Percentiles rank a stretch among this genome's conserved stretches.
These are phyloP conservation scores for Cataglyphis cursor DNA, from an alignment of 2,888 invertebrate species.

Conservation along the genomic window DNA sequence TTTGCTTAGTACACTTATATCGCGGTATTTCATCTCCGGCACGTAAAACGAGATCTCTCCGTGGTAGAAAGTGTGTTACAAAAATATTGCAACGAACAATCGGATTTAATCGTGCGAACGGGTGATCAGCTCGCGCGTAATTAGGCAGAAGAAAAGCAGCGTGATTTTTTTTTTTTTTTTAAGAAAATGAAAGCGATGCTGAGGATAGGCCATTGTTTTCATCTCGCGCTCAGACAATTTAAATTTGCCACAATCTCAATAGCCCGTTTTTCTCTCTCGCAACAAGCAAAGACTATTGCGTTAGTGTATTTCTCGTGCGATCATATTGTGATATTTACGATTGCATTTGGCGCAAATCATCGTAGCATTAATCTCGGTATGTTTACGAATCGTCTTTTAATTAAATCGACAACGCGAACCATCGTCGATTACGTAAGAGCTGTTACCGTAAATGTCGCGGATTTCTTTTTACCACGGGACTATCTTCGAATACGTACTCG, in stretches of 20 bases:
- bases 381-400: slow-evolving; percentile 19
- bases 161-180: neutral
- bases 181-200: slow-evolving; percentile 15
- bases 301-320: neutral
- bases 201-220: neutral
- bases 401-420: slow-evolving; percentile 1
- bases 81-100: slow-evolving; percentile 32
- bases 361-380: neutral
- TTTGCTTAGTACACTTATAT: slow-evolving; percentile 16
- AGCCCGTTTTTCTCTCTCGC: neutral
- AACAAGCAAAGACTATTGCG: neutral
- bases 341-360: neutral
- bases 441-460: slow-evolving; percentile 3
- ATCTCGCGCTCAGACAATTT: neutral
- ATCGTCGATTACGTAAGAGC: neutral
- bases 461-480: neutral
- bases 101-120: slow-evolving; percentile 44
- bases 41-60: slow-evolving; percentile 4
- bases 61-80: slow-evolving; percentile 30
- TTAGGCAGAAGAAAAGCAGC: neutral
- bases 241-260: slow-evolving; percentile 12
- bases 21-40: slow-evolving; percentile 20
- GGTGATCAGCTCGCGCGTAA: neutral
- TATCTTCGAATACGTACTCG: slow-evolving; percentile 26
- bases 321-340: neutral